Conservation (phyloP, 1,140 invertebrate genomes). For the Magallana angulata region DNA sequence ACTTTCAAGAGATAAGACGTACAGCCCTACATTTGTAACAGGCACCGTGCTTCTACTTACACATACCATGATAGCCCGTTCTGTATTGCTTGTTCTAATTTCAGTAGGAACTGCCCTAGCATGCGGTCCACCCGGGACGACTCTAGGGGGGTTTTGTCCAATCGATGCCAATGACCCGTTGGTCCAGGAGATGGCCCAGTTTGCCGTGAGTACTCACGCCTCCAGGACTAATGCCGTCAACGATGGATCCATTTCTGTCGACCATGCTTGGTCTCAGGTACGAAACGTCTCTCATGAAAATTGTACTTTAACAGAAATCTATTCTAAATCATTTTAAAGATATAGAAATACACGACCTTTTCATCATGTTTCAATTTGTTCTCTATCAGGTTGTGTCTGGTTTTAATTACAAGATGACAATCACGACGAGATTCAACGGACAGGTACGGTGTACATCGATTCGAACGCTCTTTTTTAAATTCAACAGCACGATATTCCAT, state of each 20-base stretch:
- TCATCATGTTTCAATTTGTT: too few relatives aligned
- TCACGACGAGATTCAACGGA: not conserved
- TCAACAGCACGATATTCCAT: too few relatives aligned
- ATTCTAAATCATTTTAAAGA: too few relatives aligned
- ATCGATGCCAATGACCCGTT: not conserved
- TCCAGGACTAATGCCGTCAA: not conserved
- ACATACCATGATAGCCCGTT: not conserved
- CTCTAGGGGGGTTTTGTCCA: not conserved
- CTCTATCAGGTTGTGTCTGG: slow-evolving; percentile 1
- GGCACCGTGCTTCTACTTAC: too few relatives aligned
- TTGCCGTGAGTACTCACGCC: not conserved
- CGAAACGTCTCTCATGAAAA: not conserved
- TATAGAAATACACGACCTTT: too few relatives aligned
- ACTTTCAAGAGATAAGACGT: too few relatives aligned
- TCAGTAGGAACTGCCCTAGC: not conserved
- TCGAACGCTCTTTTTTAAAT: too few relatives aligned
- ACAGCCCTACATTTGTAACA: not conserved
- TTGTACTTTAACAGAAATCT: too few relatives aligned
- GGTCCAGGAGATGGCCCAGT: not conserved
- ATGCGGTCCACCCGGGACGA: not conserved
- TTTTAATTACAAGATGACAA: slow-evolving; percentile 12
- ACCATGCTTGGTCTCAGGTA: slow-evolving; percentile 12
- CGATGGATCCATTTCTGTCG: not conserved
- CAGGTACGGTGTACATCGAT: not conserved
- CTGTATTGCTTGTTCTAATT: not conserved